phyloP scores from a whole-genome alignment of 2,888 invertebrate genomes.

The Lydus trimaculatus region DNA sequence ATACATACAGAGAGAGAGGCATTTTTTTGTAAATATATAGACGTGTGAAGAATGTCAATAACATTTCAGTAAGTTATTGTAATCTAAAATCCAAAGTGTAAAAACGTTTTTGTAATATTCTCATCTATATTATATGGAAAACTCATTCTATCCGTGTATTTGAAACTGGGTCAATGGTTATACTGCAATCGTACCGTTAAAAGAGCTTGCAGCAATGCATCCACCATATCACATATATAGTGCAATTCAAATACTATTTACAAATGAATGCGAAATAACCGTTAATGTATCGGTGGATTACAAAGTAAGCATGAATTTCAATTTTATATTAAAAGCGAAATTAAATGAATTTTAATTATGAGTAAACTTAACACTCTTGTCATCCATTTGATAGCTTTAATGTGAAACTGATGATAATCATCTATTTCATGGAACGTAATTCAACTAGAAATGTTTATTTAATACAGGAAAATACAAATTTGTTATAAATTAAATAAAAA shows the following conservation, averaged over 20 bases:
- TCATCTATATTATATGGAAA: neutral
- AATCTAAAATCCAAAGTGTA: neutral
- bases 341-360: neutral
- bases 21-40: neutral
- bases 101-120: neutral
- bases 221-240: neutral
- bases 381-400: no score
- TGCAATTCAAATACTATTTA: neutral
- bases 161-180: slow-evolving; percentile 14
- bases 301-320: neutral
- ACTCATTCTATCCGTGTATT: neutral
- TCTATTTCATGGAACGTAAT: no score
- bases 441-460: no score
- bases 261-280: neutral
- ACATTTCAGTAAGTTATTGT: neutral
- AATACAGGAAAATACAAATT: no score
- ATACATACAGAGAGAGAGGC: no score
- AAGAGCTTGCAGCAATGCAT: neutral
- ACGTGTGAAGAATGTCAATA: neutral
- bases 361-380: no score
- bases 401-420: no score
- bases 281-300: neutral
- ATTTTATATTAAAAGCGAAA: neutral
- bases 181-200: neutral
- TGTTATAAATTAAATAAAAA: no score